Evolutionary conservation across 2,888 invertebrate genomes (phyloP), one percentile per base, ranked within the genome.

Genomic region (Helleia helle): DNA sequence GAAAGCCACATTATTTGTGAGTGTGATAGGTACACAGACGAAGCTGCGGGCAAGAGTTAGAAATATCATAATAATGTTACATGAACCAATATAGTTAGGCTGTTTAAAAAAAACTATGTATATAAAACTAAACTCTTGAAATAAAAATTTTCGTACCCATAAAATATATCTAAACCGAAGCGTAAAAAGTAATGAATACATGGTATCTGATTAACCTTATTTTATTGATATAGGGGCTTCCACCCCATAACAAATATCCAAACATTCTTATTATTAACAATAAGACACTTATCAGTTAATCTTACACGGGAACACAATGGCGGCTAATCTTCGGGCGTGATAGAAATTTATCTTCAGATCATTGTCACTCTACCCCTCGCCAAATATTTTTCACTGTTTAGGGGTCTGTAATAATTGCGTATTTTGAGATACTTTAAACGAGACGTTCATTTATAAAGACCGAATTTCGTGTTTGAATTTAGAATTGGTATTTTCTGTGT

Each of bases 281-380:
- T 70, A 54, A 71, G 69, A 72, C 76, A 81, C 81, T 81, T 83
- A 84, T 84, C 83, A 76, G 74, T 79, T 81, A 81, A 84, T 84
- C 83, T 83, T 77, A 74, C 77, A 74, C 77, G 58, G 67, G 58
- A 55, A 53, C 58, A 81, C 83, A 84, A 83, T 77, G 56, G 63
- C 48, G 48, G 71, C 75, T 83, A 83, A 83, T 83, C 83, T 74
- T 65, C 59, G 59, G 67, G 71, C 75, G 80, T 71, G 80, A 80
- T 67, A 79, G 71, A 70, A 77, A 80, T 80, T 79, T 79, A 80
- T 81, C 80, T 80, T 69, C 64, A 59, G 58, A 54, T 65, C 65
- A 71, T 77, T 77, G 75, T 75, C 72, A 61, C 62, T 59, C 64
- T 61, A 52, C 56, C 49, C 43, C 52, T 53, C 55, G 56, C 54